Evolutionary conservation across 2,113 vertebrate genomes (phyloP).

Genomic region (Melanotaenia duboulayi): DNA sequence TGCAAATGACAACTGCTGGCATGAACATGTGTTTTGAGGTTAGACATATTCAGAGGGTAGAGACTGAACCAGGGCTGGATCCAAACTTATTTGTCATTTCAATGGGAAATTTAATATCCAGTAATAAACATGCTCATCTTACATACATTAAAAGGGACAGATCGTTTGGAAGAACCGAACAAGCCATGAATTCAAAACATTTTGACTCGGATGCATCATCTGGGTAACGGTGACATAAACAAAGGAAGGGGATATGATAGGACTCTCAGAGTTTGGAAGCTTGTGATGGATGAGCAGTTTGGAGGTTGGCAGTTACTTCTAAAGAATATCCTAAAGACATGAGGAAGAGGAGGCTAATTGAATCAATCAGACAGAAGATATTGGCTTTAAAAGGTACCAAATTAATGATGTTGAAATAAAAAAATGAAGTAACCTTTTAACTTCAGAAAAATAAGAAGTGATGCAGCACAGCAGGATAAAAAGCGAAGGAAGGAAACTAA

Average conservation of each 20-base stretch:
- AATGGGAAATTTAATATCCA: background rate
- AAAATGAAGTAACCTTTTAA: no score
- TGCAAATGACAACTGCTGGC: slow-evolving; percentile 2
- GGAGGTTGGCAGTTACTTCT: background rate
- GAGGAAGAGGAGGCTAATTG: no score
- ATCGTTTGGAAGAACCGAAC: background rate
- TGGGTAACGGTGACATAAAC: background rate
- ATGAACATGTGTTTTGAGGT: slow-evolving; percentile 14
- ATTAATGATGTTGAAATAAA: no score
- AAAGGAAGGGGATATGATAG: no score
- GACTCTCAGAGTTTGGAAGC: no score
- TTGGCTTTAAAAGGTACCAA: no score
- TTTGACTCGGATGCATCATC: background rate
- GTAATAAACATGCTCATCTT: background rate
- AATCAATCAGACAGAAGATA: no score
- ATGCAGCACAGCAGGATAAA: no score
- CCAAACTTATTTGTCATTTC: background rate
- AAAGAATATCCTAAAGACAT: background rate
- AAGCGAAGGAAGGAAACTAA: no score
- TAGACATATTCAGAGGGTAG: slow-evolving; percentile 6
- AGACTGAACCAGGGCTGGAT: background rate
- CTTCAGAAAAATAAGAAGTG: no score
- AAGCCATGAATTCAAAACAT: background rate
- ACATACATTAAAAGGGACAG: background rate
- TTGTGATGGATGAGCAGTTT: no score